These are phyloP conservation scores for Scomber japonicus DNA, from an alignment of 2,113 vertebrate species.

Conservation along the genomic window DNA sequence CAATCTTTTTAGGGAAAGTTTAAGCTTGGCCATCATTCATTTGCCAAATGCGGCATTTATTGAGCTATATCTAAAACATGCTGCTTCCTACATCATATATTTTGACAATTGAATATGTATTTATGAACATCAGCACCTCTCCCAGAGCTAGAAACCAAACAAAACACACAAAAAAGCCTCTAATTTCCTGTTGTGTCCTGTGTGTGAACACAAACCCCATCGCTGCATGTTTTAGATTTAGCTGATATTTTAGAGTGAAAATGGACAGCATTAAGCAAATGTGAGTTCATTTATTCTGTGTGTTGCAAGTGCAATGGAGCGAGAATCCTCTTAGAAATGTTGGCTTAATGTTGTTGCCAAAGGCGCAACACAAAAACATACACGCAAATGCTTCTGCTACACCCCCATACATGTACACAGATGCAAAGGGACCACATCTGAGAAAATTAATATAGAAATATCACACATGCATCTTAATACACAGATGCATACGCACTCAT, in stretches of 20 bases:
- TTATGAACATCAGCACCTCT: not conserved
- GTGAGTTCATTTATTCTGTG: slow-evolving; percentile 21
- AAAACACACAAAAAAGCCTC: no score
- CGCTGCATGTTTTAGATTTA: slow-evolving; percentile 1
- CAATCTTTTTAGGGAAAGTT: slow-evolving; percentile 31
- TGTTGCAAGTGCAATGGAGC: slow-evolving; percentile 11
- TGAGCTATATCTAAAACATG: slow-evolving; percentile 1
- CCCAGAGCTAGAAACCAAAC: not conserved
- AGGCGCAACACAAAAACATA: slow-evolving; percentile 44
- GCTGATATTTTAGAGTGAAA: not conserved
- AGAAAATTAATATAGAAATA: not conserved
- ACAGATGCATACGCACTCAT: not conserved
- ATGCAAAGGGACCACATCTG: slow-evolving; percentile 6
- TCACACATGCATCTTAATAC: not conserved
- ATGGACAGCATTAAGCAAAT: slow-evolving; percentile 5
- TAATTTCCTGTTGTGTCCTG: not conserved
- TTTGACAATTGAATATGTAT: not conserved
- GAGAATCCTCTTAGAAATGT: slow-evolving; percentile 72
- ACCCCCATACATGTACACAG: not conserved
- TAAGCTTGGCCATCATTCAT: slow-evolving; percentile 4
- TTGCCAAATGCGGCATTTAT: slow-evolving; percentile 30
- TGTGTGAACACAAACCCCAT: not conserved
- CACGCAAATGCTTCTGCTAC: slow-evolving; percentile 14
- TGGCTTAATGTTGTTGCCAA: slow-evolving; percentile 55
- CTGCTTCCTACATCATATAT: not conserved